Base-by-base conservation (phyloP, 2,888 invertebrate species). In the Agrochola lychnidis region DNA sequence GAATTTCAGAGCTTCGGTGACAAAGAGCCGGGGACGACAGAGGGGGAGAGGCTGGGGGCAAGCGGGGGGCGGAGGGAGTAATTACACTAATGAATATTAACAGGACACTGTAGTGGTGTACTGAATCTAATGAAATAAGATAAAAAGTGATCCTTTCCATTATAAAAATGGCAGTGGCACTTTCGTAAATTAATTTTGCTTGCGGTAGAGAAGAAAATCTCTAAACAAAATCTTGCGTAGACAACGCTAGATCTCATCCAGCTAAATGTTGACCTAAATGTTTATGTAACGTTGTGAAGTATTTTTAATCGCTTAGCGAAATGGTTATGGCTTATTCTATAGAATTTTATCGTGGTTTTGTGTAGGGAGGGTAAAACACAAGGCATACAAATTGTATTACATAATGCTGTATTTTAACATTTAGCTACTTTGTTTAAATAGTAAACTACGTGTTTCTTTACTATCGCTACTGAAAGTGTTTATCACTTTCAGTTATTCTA, bases 41-140 rank as follows among this genome's bases (percentile, higher is more conserved):
- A 51, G 70, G 62, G 59, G 74, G 62, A 30, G 62, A 51, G 77
- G 68, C 59, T 22, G 70, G 56, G 61, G 56, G n/a, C 12, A 19
- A 57, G 30, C 36, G 71, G 73, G 56, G 68, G 73, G 85, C 3
- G 4, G 56, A 70, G 81, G 83, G 81, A 78, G 88, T 92, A 90
- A 93, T 93, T 90, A 91, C 89, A 88, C 89, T 91, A 93, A 92
- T 93, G 92, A 93, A 93, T 93, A 92, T 92, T 92, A 92, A 93
- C 90, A 88, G 81, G 78, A 82, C 72, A 82, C 73, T 79, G 75
- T 87, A 89, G 90, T 89, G 89, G 81, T 80, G 79, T 81, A 79
- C 75, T 75, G 78, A 79, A 85, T 79, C 81, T 82, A 81, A 83
- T 85, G 80, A 84, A 85, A 88, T 79, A 74, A 82, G 81, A 83